Percentiles rank a stretch among this genome's conserved stretches.
Conservation (phyloP, 2,888 invertebrate species). For the Melinopterus prodromus region DNA sequence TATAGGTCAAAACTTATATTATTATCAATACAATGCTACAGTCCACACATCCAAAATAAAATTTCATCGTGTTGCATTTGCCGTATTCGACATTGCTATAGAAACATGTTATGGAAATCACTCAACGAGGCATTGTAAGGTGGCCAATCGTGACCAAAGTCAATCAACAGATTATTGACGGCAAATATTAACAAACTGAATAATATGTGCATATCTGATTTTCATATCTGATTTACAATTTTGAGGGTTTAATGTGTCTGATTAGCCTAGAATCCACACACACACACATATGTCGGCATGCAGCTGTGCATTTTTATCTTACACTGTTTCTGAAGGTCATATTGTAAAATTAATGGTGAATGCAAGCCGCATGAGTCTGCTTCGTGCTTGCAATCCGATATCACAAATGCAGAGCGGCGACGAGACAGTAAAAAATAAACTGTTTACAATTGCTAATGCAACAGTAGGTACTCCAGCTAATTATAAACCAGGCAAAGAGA, state of each 20-base stretch:
- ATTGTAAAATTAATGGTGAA: neutral
- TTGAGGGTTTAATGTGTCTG: neutral
- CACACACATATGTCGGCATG: neutral
- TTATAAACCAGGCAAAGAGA: neutral
- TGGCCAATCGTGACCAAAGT: too few relatives aligned
- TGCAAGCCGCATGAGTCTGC: slow-evolving; percentile 4
- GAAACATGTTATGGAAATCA: too few relatives aligned
- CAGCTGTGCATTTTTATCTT: neutral
- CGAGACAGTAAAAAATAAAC: slow-evolving; percentile 4
- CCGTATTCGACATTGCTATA: too few relatives aligned
- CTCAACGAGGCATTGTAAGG: too few relatives aligned
- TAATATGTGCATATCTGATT: too few relatives aligned
- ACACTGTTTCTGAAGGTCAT: neutral
- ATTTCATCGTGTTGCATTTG: too few relatives aligned
- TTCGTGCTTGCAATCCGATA: neutral
- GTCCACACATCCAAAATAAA: too few relatives aligned
- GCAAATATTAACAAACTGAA: too few relatives aligned
- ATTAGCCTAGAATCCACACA: neutral
- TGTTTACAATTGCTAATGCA: slow-evolving; percentile 4
- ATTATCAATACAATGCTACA: too few relatives aligned
- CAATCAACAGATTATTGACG: too few relatives aligned
- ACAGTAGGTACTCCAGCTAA: neutral
- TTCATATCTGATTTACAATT: neutral
- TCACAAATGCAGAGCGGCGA: neutral
- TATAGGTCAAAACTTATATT: neutral